Evolutionary conservation across 2,888 invertebrate genomes (phyloP).

Genomic region (Phytoseiulus persimilis): DNA sequence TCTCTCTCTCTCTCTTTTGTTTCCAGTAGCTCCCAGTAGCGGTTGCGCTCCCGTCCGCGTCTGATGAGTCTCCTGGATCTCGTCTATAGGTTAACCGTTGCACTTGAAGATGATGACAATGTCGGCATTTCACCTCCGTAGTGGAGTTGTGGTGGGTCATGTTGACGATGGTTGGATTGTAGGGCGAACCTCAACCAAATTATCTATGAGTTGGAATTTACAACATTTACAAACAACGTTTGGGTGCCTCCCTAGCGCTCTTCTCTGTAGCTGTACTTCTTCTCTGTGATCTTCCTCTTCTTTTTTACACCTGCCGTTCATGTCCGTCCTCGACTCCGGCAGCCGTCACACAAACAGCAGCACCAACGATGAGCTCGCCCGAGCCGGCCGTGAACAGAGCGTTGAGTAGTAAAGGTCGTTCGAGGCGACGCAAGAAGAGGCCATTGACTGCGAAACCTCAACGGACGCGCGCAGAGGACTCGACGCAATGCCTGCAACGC

Average conservation of each 20-base stretch:
- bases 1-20: not conserved
- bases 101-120: not conserved
- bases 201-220: conserved; percentile 16
- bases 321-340: not conserved
- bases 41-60: not conserved
- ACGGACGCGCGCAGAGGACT: too few relatives aligned
- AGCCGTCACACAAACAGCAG: not conserved
- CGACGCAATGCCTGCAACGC: not conserved
- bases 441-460: too few relatives aligned
- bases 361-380: not conserved
- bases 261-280: not conserved
- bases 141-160: not conserved
- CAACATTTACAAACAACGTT: conserved; percentile 38
- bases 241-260: conserved; percentile 18
- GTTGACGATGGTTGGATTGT: not conserved
- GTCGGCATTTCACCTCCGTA: not conserved
- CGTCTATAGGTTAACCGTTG: not conserved
- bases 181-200: not conserved
- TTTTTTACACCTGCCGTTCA: not conserved
- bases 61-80: not conserved
- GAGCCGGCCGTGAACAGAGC: not conserved
- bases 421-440: too few relatives aligned
- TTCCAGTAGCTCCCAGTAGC: not conserved
- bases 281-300: not conserved
- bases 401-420: not conserved